Evolutionary conservation across 2,888 invertebrate genomes (phyloP), one percentile per base, ranked within the genome.

Genomic region (Sesamia inferens): DNA sequence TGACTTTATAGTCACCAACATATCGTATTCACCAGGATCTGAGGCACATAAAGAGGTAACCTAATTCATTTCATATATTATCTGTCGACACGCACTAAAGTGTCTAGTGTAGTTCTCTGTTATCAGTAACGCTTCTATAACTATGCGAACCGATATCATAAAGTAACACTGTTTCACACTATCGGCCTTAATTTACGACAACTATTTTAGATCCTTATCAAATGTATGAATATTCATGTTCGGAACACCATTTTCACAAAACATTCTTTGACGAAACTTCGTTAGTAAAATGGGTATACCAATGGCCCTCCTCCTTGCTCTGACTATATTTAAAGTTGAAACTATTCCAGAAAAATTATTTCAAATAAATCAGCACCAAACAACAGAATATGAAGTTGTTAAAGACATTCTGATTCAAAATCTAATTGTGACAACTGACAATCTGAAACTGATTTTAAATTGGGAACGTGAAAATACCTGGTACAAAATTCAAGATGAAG

Each of bases 341-440:
- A 31, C 61, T 0, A 7, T 47, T 7, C 84, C 78, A 0, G 8
- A 74, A 14, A 68, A 81, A 65, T 0, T 72, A 0, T 58, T 57
- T 5, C 63, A 70, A 70, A 65, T 73, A 42, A 75, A 71, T 39
- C 70, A 76, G 10, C 76, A 75, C 16, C 64, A 76, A 42, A 78
- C 57, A 8, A 70, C 84, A 51, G 64, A 74, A 13, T 78, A 86
- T 7, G 78, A 88, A 47, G 71, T 78, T 10, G 81, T 84, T 19
- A 90, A 89, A 78, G 82, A 85, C 14, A 73, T 87, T 71, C 68
- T 90, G 6, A 85, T 89, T 22, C 76, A 89, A 70, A 85, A 89
- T 70, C 74, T 90, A 2, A 81, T 90, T 64, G 61, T 83, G 22
- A 83, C 90, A 44, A 89, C 88, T 74, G 86, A 89, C n/a, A 87